Evolutionary conservation across 2,888 invertebrate genomes (phyloP).

Genomic region (Ophion obscuratus): DNA sequence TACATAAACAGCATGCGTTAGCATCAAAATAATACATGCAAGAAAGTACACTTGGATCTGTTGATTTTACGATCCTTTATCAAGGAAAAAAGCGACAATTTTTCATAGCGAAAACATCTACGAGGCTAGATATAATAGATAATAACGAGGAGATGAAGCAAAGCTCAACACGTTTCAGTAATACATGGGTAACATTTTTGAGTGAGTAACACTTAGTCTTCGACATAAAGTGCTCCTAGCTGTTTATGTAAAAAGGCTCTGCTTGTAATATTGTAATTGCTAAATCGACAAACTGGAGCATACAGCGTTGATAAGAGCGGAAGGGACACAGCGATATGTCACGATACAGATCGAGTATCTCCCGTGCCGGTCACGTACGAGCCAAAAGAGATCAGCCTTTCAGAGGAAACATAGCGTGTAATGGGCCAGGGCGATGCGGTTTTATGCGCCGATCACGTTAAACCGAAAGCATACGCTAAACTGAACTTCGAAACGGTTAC

Average conservation of each 20-base stretch:
- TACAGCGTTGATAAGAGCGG: background rate
- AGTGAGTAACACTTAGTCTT: too few relatives aligned
- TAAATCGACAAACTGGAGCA: slow-evolving; percentile 1
- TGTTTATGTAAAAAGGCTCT: background rate
- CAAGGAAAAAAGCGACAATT: too few relatives aligned
- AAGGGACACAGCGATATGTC: background rate
- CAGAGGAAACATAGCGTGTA: slow-evolving; percentile 41
- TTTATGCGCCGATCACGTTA: slow-evolving; percentile 47
- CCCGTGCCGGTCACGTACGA: slow-evolving; percentile 2
- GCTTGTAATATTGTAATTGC: slow-evolving; percentile 10
- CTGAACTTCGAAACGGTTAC: slow-evolving; percentile 45
- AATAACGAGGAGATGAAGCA: too few relatives aligned
- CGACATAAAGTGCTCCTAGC: background rate
- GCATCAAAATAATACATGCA: too few relatives aligned
- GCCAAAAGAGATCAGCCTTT: slow-evolving; percentile 37
- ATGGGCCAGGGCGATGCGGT: slow-evolving; percentile 24
- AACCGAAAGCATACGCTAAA: slow-evolving; percentile 50
- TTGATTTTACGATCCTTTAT: too few relatives aligned
- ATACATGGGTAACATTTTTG: too few relatives aligned
- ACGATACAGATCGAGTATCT: slow-evolving; percentile 8
- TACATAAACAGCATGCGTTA: too few relatives aligned
- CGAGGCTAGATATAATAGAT: too few relatives aligned
- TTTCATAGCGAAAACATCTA: too few relatives aligned
- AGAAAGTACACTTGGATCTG: too few relatives aligned
- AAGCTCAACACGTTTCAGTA: too few relatives aligned